phyloP scores from a whole-genome alignment of 2,113 vertebrate genomes.

The Glaucomys volans region DNA sequence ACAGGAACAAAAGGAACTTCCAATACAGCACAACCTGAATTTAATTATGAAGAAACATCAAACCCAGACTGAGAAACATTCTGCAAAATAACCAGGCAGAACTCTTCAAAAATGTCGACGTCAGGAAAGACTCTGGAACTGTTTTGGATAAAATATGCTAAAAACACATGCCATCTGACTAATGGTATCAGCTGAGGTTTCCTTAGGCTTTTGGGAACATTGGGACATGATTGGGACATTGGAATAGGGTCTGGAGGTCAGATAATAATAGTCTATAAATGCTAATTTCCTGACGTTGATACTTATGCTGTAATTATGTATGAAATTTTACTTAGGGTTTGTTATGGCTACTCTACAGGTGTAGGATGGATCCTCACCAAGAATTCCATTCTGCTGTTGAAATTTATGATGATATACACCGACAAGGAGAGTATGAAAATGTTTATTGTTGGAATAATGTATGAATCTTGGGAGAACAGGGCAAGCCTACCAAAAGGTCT shows the following conservation, averaged over 20 bases:
- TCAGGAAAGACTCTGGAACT: neutral
- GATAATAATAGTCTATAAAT: neutral
- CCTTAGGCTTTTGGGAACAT: neutral
- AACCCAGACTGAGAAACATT: neutral
- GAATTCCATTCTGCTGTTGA: neutral
- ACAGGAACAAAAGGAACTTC: neutral
- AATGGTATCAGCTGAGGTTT: neutral
- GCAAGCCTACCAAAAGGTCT: neutral
- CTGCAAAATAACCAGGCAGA: neutral
- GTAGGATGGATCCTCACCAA: neutral
- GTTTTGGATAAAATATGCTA: neutral
- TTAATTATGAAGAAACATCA: conserved; percentile 37
- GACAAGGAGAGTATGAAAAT: neutral
- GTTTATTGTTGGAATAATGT: neutral
- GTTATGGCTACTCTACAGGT: neutral
- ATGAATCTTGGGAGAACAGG: neutral
- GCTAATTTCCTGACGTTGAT: neutral
- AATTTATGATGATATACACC: neutral
- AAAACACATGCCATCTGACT: neutral
- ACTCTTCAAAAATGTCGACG: neutral
- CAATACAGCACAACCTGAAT: neutral
- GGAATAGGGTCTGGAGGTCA: neutral
- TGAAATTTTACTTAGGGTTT: neutral
- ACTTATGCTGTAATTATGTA: neutral
- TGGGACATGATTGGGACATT: neutral